Conservation (phyloP, 1,140 invertebrate genomes). For the Bactericera cockerelli region DNA sequence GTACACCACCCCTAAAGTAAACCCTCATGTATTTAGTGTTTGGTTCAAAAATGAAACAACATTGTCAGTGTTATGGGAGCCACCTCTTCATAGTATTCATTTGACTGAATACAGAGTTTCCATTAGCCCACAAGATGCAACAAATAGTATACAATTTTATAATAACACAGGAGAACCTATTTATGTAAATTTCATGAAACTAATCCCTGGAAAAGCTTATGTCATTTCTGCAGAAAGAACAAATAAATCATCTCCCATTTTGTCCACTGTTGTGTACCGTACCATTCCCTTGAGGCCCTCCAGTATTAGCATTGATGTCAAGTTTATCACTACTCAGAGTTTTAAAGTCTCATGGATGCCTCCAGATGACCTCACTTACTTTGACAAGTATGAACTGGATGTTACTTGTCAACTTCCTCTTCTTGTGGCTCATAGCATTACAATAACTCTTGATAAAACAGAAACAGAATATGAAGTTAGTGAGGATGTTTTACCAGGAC, state of each 20-base stretch:
- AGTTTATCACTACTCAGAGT: neutral
- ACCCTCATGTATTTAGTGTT: neutral
- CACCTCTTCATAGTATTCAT: neutral
- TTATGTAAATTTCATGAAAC: neutral
- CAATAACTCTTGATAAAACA: neutral
- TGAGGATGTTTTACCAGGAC: neutral
- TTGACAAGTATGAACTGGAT: neutral
- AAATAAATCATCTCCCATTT: neutral
- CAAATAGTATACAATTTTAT: neutral
- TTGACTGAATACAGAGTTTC: neutral
- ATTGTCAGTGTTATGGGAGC: neutral
- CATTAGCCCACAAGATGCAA: neutral
- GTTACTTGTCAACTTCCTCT: no score
- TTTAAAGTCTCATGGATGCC: neutral
- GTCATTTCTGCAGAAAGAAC: neutral
- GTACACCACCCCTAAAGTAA: no score
- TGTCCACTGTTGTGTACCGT: neutral
- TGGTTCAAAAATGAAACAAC: slow-evolving; percentile 6
- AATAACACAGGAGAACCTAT: neutral
- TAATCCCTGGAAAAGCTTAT: neutral
- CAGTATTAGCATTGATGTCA: neutral
- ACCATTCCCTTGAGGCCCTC: neutral
- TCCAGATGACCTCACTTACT: neutral
- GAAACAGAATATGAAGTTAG: neutral
- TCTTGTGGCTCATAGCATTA: no score